phyloP scores from a whole-genome alignment of 2,888 invertebrate genomes.

The Allygus modestus region DNA sequence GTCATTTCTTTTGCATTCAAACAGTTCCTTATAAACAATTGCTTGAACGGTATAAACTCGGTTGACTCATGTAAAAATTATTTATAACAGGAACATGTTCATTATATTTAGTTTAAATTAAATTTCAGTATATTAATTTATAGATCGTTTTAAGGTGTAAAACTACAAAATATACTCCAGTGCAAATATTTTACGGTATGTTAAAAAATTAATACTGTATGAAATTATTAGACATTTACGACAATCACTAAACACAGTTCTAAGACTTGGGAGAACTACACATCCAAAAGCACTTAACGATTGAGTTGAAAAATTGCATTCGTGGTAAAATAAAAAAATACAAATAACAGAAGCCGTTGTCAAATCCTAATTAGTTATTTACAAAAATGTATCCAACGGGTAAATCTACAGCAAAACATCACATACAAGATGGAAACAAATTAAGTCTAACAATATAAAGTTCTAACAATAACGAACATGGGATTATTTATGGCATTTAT shows the following conservation, averaged over 20 bases:
- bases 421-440: slow-evolving; percentile 59
- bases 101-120: slow-evolving; percentile 24
- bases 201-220: slow-evolving; percentile 49
- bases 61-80: slow-evolving; percentile 25
- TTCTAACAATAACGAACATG: slow-evolving; percentile 57
- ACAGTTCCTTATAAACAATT: slow-evolving; percentile 35
- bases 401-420: slow-evolving; percentile 57
- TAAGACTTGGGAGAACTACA: slow-evolving; percentile 43
- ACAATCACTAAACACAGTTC: slow-evolving; percentile 43
- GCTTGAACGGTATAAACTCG: slow-evolving; percentile 6
- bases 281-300: slow-evolving; percentile 62
- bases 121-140: slow-evolving; percentile 7
- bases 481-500: slow-evolving; percentile 46
- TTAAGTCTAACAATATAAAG: slow-evolving; percentile 51
- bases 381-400: slow-evolving; percentile 53
- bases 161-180: slow-evolving; percentile 38
- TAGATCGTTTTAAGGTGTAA: neutral
- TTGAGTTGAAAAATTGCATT: slow-evolving; percentile 59
- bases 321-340: slow-evolving; percentile 47
- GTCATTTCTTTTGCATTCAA: slow-evolving; percentile 1
- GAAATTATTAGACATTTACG: slow-evolving; percentile 55
- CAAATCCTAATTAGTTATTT: slow-evolving; percentile 51
- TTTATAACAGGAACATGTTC: slow-evolving; percentile 40
- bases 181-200: slow-evolving; percentile 23
- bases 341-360: slow-evolving; percentile 42